A percentile compares a stretch with the other conserved stretches of the same genome.
phyloP scores from a whole-genome alignment of 2,797 vertebrate species.

The Coregonus suidteri region DNA sequence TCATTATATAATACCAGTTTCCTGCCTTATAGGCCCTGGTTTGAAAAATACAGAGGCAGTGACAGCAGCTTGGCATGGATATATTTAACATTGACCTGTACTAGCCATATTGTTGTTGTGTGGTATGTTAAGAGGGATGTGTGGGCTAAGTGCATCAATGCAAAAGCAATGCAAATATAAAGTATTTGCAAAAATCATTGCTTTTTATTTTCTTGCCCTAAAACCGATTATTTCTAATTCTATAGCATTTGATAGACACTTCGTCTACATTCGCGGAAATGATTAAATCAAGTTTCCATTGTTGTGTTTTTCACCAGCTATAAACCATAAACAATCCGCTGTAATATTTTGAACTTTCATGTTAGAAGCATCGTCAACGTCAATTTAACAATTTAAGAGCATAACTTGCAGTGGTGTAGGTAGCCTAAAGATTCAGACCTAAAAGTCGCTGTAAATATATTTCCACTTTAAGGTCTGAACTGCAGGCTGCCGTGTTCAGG shows the following conservation, averaged over 20 bases:
- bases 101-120: background rate
- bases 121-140: background rate
- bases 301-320: background rate
- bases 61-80: background rate
- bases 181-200: background rate
- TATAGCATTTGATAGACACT: background rate
- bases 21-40: background rate
- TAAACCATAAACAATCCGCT: background rate
- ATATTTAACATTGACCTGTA: background rate
- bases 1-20: background rate
- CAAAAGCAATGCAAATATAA: background rate
- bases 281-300: background rate
- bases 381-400: conserved; percentile 40
- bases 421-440: background rate
- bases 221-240: background rate
- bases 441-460: too few relatives aligned
- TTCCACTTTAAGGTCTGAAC: too few relatives aligned
- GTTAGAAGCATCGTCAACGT: background rate
- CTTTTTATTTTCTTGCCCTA: background rate
- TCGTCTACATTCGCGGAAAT: background rate
- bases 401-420: background rate
- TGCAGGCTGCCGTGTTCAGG: too few relatives aligned
- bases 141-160: background rate
- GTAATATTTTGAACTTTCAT: background rate
- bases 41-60: background rate